Evolutionary conservation across 2,888 invertebrate genomes (phyloP).

Genomic region (Andrena marginata): DNA sequence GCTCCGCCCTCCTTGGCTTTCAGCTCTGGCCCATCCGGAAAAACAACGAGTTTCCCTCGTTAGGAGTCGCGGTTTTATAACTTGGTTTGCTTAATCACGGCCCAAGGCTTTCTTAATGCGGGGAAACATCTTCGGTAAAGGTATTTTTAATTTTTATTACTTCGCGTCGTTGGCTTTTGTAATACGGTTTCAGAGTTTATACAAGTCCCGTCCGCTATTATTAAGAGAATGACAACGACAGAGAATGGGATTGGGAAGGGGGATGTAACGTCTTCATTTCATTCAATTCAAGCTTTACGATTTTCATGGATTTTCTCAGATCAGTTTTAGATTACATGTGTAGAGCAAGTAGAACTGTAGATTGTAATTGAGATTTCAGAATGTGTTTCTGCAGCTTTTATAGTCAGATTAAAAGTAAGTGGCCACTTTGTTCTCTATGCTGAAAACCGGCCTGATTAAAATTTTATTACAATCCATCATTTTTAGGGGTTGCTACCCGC

Average conservation of each 20-base stretch:
- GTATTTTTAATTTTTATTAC: conserved; percentile 14
- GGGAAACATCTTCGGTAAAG: conserved; percentile 11
- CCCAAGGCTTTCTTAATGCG: not conserved
- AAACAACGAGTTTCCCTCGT: conserved; percentile 33
- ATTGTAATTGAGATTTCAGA: no score
- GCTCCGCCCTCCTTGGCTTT: not conserved
- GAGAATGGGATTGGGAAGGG: not conserved
- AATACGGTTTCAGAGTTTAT: not conserved
- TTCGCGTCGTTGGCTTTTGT: not conserved
- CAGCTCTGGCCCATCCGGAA: conserved; percentile 4
- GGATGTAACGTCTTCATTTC: not conserved
- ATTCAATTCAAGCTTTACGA: not conserved
- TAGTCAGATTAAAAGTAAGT: no score
- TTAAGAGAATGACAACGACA: not conserved
- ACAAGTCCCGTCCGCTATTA: not conserved
- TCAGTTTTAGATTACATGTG: no score
- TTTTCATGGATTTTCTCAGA: not conserved
- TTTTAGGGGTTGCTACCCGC: no score
- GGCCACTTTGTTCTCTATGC: no score
- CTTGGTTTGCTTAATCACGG: conserved; percentile 30
- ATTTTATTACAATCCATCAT: no score
- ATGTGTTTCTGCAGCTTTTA: no score
- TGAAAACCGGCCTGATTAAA: no score
- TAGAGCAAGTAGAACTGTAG: no score
- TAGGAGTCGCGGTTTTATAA: conserved; percentile 20